Percentiles rank a stretch among this genome's conserved stretches.
Evolutionary conservation across 2,888 invertebrate genomes (phyloP).

Genomic region (Xanthostigma xanthostigma): DNA sequence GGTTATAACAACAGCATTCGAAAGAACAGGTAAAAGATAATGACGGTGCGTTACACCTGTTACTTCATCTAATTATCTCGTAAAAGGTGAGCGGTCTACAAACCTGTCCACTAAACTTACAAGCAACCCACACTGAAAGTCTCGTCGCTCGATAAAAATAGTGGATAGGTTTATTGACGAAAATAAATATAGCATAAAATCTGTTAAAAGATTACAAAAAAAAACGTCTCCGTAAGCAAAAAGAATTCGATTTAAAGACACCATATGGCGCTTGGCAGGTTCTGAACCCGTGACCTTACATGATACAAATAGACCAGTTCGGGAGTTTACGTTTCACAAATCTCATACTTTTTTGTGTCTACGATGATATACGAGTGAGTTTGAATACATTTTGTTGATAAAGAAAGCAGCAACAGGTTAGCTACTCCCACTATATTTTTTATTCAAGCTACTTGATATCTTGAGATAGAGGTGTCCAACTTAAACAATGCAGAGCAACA

Average conservation of each 20-base stretch:
- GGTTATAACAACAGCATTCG: no score
- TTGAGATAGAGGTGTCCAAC: no score
- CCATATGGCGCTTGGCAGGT: slow-evolving; percentile 13
- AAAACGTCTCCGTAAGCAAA: slow-evolving; percentile 11
- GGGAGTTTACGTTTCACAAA: background rate
- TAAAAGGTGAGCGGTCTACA: background rate
- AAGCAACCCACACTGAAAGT: no score
- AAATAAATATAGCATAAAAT: slow-evolving; percentile 16
- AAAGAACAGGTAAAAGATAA: no score
- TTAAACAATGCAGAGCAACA: no score
- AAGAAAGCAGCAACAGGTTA: no score
- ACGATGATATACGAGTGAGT: no score
- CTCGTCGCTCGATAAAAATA: background rate
- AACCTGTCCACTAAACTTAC: background rate
- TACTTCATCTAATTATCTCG: background rate
- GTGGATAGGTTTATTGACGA: background rate
- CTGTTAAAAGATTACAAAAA: slow-evolving; percentile 15
- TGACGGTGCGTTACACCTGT: background rate
- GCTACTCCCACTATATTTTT: no score
- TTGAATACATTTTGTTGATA: no score
- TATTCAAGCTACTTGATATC: no score
- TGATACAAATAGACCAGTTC: background rate
- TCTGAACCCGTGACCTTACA: background rate
- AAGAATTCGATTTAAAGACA: slow-evolving; percentile 13
- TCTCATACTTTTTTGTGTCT: no score